These are phyloP conservation scores for Drosophila kuntzei DNA, from an alignment of 2,888 invertebrate genomes.

Conservation along the genomic window DNA sequence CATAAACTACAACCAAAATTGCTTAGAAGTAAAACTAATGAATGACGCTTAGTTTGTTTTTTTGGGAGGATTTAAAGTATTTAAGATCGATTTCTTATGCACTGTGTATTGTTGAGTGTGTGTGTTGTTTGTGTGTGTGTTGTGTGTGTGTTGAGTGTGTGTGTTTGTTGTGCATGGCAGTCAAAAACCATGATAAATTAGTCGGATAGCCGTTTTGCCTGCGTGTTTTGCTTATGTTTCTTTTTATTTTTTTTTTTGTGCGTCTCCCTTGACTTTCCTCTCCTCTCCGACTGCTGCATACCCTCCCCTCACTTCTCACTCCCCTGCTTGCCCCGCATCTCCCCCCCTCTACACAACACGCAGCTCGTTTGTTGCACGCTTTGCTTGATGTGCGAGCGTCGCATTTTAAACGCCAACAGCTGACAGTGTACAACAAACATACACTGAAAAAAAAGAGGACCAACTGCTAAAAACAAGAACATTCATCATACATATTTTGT, in stretches of 20 bases:
- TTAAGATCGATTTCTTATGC: conserved; percentile 8
- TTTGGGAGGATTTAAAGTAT: not conserved
- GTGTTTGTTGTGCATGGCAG: conserved; percentile 47
- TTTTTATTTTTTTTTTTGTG: conserved; percentile 9
- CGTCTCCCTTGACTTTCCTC: not conserved
- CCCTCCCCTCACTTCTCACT: not conserved
- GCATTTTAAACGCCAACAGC: conserved; percentile 59
- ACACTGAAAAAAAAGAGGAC: too few species aligned
- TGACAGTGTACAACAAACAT: conserved; percentile 38
- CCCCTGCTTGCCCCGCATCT: too few species aligned
- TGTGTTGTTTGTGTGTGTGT: conserved; percentile 17
- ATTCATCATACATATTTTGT: too few species aligned
- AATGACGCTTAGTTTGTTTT: conserved; percentile 5
- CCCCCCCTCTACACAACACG: not conserved
- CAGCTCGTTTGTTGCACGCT: conserved; percentile 19
- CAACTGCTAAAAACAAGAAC: too few species aligned
- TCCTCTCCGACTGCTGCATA: not conserved
- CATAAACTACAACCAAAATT: not conserved
- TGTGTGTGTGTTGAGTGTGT: conserved; percentile 8
- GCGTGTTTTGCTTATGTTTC: conserved; percentile 59
- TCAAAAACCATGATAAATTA: conserved; percentile 64
- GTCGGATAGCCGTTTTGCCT: conserved; percentile 47
- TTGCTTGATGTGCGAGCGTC: conserved; percentile 29
- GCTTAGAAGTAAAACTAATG: not conserved
- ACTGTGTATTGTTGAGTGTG: conserved; percentile 1